Conservation (phyloP, 2,797 vertebrate genomes). For the Sciurus vulgaris region DNA sequence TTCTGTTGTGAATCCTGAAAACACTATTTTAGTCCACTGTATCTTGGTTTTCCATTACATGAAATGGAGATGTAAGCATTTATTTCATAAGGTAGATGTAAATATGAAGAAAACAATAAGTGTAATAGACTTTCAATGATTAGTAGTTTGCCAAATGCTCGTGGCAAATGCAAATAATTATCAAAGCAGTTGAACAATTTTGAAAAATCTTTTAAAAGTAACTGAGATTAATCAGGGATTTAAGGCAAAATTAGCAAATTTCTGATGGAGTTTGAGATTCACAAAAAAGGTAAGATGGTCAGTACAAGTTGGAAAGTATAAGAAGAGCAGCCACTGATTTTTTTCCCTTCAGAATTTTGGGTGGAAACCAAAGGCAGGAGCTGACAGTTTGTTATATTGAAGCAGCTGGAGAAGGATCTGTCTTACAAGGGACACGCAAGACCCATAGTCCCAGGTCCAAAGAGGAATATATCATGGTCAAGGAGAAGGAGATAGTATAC, state of each 20-base stretch:
- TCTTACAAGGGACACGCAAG: no score
- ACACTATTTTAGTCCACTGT: not conserved
- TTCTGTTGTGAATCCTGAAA: not conserved
- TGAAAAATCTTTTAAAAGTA: not conserved
- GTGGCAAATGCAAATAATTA: not conserved
- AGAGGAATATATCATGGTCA: not conserved
- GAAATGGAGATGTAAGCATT: not conserved
- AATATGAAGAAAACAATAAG: not conserved
- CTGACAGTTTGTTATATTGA: not conserved
- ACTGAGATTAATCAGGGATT: not conserved
- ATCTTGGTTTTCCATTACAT: not conserved
- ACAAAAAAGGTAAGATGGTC: not conserved
- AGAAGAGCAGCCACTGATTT: not conserved
- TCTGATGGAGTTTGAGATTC: not conserved
- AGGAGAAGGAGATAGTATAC: not conserved
- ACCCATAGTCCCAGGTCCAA: fast-evolving
- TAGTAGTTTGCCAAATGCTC: not conserved
- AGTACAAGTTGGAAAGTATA: not conserved
- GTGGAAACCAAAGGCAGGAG: not conserved
- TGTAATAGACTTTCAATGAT: not conserved
- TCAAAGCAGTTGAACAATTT: not conserved
- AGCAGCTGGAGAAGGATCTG: not conserved
- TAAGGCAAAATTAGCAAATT: not conserved
- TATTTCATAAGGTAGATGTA: not conserved
- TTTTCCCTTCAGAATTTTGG: not conserved